A percentile compares a stretch with the other conserved stretches of the same genome.
Conservation (phyloP, 2,113 vertebrate species). For the Sorex araneus region DNA sequence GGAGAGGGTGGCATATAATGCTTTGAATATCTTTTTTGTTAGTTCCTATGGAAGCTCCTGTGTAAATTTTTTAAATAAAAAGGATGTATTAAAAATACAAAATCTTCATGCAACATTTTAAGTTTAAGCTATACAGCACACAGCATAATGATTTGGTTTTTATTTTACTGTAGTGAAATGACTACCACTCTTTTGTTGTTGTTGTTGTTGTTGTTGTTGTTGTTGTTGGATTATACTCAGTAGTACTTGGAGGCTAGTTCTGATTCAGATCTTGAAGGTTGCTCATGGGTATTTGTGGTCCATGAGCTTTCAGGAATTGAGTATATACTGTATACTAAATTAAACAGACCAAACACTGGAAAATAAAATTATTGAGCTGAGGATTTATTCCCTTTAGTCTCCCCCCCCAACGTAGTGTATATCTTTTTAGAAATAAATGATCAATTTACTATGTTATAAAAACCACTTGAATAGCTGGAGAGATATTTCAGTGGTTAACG, state of each 20-base stretch:
- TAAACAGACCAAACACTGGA: neutral
- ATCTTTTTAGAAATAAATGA: neutral
- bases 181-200: no score
- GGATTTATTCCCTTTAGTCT: neutral
- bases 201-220: no score
- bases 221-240: no score
- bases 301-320: no score
- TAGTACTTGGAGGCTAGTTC: no score
- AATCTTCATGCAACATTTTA: neutral
- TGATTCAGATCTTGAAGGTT: neutral
- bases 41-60: neutral
- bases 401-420: no score
- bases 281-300: neutral
- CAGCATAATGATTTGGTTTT: no score
- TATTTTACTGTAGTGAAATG: no score
- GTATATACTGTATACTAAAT: neutral
- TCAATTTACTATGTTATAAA: neutral
- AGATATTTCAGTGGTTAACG: no score
- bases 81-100: neutral
- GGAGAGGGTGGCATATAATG: no score
- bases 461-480: neutral
- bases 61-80: neutral
- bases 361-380: neutral
- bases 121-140: no score
- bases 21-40: no score